Evolutionary conservation across 2,113 vertebrate species (phyloP), one percentile per base, ranked within the genome.

Genomic region (Paramisgurnus dabryanus): DNA sequence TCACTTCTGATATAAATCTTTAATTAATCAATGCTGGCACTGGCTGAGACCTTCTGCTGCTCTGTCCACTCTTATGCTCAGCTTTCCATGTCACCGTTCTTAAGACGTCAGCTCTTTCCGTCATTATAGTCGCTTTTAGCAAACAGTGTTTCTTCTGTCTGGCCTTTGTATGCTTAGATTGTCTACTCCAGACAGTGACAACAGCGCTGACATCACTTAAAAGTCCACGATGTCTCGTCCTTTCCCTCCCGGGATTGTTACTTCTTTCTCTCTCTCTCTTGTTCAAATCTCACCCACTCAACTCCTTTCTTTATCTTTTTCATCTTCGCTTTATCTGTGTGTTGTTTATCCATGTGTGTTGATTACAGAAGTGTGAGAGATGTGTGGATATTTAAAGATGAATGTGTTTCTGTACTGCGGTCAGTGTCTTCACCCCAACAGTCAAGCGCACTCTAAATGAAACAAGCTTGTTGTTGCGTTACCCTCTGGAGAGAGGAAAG

Each of bases 1-100:
- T 80, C 80, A 67, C 73, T 78, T 39, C 41, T 65, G 84, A 85
- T 85, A 85, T 81, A 78, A 61, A 85, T 85, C 84, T 85, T 85
- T 82, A 85, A 85, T 85, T 83, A 85, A 83, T 85, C 81, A 77
- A 60, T 67, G 57, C 68, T n/a, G 43, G 60, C 27, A 39, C 78
- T 69, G 67, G 53, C 67, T 49, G 41, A 43, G 47, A 69, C 77
- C 61, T 34, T 22, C 22, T 58, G 17, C 3, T 7, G 22, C 61
- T 34, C 50, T 60, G 50, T 68, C 78, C 0, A 7, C 72, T 64
- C 58, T n/a, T 57, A 2, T 57, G 55, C 17, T 57, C n/a, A 58
- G 55, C 40, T 72, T 75, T 47, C 40, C 39, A 18, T 61, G 60
- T 60, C 7, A 74, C 57, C 40, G 22, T 74, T 74, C n/a, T 45